These are phyloP conservation scores for Orchesella flavescens DNA, from an alignment of 2,888 invertebrate genomes.

Conservation along the genomic window DNA sequence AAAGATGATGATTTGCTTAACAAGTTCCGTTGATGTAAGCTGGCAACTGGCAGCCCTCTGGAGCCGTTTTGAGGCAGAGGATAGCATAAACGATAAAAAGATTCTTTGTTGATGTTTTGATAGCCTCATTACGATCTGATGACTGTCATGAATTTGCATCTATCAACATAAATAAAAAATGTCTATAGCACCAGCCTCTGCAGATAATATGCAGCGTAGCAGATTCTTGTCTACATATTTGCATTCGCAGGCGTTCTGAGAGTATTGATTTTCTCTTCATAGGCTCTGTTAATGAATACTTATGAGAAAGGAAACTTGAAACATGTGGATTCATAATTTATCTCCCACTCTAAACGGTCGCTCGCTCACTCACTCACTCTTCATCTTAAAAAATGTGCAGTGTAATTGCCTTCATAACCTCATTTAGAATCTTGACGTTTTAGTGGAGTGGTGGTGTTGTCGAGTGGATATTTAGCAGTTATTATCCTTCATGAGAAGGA, in stretches of 20 bases:
- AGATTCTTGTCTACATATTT: not conserved
- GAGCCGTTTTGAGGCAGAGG: not conserved
- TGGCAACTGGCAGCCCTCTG: not conserved
- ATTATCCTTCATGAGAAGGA: conserved; percentile 5
- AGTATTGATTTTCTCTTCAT: not conserved
- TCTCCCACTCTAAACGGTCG: not conserved
- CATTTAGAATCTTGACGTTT: conserved; percentile 13
- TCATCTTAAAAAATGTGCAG: not conserved
- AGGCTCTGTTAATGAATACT: not conserved
- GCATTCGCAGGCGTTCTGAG: not conserved
- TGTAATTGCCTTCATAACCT: conserved; percentile 45
- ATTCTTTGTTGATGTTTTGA: conserved; percentile 30
- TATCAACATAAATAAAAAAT: no score
- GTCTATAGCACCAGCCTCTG: no score
- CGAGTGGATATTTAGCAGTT: conserved; percentile 13
- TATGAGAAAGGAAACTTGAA: not conserved
- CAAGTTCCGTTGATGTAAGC: not conserved
- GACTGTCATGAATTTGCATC: not conserved
- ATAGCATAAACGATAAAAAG: not conserved
- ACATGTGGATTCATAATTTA: conserved; percentile 39
- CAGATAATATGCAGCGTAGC: no score
- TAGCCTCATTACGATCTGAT: conserved; percentile 29
- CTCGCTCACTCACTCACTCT: not conserved
- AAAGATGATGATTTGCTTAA: not conserved
- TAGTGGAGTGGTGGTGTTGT: not conserved